Percentiles rank a stretch among this genome's conserved stretches.
phyloP scores from a whole-genome alignment of 1,140 invertebrate genomes.

The Belonocnema kinseyi region DNA sequence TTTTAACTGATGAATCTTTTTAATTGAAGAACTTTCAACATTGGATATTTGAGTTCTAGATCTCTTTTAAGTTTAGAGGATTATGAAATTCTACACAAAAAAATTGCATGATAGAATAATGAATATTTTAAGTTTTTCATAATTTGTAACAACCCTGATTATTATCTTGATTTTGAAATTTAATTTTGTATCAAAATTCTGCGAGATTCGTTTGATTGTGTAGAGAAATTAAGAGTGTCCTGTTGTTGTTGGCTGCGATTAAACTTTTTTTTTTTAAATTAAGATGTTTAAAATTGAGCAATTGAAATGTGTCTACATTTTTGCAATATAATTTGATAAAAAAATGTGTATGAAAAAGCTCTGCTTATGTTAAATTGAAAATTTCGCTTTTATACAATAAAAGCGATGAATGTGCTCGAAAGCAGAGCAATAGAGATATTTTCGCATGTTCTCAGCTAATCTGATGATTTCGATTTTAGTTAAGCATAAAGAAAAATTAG shows the following conservation, averaged over 20 bases:
- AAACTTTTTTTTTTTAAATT: neutral
- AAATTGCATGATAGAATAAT: no score
- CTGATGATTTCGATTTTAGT: conserved; percentile 1
- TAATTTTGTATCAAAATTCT: neutral
- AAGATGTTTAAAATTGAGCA: neutral
- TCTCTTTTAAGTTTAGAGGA: no score
- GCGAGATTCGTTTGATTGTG: neutral
- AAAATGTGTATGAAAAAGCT: neutral
- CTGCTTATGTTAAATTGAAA: neutral
- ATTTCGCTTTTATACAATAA: conserved; percentile 16
- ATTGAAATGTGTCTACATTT: neutral
- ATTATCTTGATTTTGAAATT: neutral
- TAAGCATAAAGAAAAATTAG: neutral
- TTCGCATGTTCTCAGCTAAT: neutral
- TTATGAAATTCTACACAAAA: no score
- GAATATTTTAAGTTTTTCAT: neutral
- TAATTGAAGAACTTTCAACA: no score
- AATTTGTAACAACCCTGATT: neutral
- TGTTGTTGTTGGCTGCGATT: neutral
- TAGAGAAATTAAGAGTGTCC: neutral
- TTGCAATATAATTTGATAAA: conserved; percentile 5
- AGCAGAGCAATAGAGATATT: conserved; percentile 15
- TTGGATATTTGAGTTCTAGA: no score
- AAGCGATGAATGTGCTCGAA: neutral
- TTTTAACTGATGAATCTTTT: no score